Evolutionary conservation across 1,140 invertebrate species (phyloP).

Genomic region (Drosophila nannoptera): DNA sequence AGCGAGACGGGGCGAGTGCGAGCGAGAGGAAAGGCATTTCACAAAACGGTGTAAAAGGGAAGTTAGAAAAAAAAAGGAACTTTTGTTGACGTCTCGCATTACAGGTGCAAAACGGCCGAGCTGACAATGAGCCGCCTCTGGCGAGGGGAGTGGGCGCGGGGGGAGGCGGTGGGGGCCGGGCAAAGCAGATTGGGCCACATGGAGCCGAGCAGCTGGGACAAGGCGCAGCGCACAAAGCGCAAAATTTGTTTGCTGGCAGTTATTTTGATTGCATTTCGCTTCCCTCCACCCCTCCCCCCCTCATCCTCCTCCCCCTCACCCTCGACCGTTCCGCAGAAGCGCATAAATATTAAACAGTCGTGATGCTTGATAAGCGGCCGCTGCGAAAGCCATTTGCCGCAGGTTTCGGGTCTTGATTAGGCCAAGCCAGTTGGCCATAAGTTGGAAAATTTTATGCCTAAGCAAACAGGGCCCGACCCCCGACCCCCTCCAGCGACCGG

Average conservation of each 20-base stretch:
- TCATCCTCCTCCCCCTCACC: neutral
- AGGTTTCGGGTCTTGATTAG: constrained; percentile 40
- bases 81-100: constrained; percentile 49
- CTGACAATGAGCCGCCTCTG: constrained; percentile 14
- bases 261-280: constrained; percentile 44
- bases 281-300: neutral
- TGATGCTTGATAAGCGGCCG: constrained; percentile 39
- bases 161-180: neutral
- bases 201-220: constrained; percentile 5
- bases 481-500: constrained; percentile 4
- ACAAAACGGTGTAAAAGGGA: constrained; percentile 35
- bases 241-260: constrained; percentile 42
- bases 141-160: neutral
- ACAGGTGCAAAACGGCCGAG: constrained; percentile 43
- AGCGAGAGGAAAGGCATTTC: constrained; percentile 28
- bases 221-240: constrained; percentile 7
- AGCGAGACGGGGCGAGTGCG: neutral
- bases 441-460: constrained; percentile 44
- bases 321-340: constrained; percentile 5
- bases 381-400: constrained; percentile 20
- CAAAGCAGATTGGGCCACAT: neutral
- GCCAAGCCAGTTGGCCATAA: constrained; percentile 29
- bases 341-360: constrained; percentile 44
- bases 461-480: constrained; percentile 35
- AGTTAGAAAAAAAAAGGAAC: constrained; percentile 21